Conservation (phyloP, 2,113 vertebrate species). For the Megaceryle torquata region DNA sequence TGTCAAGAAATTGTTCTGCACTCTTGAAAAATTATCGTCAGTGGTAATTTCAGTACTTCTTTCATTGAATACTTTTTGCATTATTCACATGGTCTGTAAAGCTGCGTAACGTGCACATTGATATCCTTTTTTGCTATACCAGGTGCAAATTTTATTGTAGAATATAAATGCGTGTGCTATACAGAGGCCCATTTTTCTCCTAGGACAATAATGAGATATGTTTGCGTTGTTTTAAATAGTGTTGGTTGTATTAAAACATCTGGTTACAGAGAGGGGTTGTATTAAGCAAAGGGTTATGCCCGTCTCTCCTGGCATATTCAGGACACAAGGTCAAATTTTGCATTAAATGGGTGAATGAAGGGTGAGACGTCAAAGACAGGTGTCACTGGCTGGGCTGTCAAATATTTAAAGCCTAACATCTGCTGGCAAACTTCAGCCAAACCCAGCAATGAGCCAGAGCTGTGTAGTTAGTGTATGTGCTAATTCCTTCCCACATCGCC, state of each 20-base stretch:
- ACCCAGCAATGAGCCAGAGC: background rate
- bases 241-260: conserved; percentile 29
- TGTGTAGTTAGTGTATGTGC: background rate
- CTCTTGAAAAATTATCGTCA: conserved; percentile 36
- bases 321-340: conserved; percentile 43
- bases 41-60: conserved; percentile 39
- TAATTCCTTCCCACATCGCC: background rate
- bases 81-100: conserved; percentile 36
- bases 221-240: conserved; percentile 47
- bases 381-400: conserved; percentile 53
- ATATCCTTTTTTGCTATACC: conserved; percentile 33
- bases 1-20: conserved; percentile 26
- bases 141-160: conserved; percentile 57
- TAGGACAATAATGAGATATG: conserved; percentile 38
- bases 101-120: background rate
- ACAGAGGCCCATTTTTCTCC: conserved; percentile 41
- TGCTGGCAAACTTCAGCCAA: conserved; percentile 29
- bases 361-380: conserved; percentile 39
- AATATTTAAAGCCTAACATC: conserved; percentile 52
- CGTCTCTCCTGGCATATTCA: background rate
- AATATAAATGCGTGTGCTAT: conserved; percentile 18
- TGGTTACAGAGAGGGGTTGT: background rate
- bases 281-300: conserved; percentile 11
- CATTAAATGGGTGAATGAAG: conserved; percentile 53
- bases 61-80: conserved; percentile 16